These are phyloP conservation scores for Trachurus trachurus DNA, from an alignment of 2,797 vertebrate genomes.

Conservation along the genomic window DNA sequence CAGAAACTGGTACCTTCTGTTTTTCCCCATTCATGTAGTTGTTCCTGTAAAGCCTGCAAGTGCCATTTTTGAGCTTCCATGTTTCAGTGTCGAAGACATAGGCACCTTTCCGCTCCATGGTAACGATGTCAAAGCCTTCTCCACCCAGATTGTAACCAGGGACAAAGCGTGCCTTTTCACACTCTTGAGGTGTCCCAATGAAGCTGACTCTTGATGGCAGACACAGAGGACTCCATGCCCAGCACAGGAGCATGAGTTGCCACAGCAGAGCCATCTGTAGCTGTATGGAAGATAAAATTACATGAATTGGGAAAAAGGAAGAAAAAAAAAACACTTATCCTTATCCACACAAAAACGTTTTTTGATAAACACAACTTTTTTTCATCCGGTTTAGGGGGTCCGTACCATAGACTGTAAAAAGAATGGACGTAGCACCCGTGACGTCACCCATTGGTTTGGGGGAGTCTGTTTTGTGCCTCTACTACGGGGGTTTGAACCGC, in stretches of 20 bases:
- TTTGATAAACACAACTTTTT: too few species aligned
- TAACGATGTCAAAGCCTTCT: constrained; percentile 87
- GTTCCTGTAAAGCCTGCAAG: constrained; percentile 73
- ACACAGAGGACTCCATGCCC: constrained; percentile 40
- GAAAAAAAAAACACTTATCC: too few species aligned
- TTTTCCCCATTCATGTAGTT: constrained; percentile 28
- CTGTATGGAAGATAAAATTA: too few species aligned
- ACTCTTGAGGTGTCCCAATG: constrained; percentile 61
- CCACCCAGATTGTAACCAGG: constrained; percentile 86
- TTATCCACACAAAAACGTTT: too few species aligned
- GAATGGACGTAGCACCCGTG: too few species aligned
- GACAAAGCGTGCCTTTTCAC: constrained; percentile 63
- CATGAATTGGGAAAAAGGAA: too few species aligned
- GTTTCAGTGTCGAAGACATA: constrained; percentile 74
- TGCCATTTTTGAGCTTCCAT: constrained; percentile 62
- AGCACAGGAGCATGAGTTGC: constrained; percentile 51
- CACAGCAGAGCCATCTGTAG: constrained; percentile 52
- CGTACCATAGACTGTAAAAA: too few species aligned
- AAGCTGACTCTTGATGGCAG: constrained; percentile 15
- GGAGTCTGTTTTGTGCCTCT: too few species aligned
- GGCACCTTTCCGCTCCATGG: constrained; percentile 75
- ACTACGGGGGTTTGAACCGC: too few species aligned
- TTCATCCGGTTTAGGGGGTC: too few species aligned
- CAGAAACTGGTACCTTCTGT: constrained; percentile 75
- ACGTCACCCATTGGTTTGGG: too few species aligned